Evolutionary conservation across 2,113 vertebrate species (phyloP).

Genomic region (Vireo altiloquus): DNA sequence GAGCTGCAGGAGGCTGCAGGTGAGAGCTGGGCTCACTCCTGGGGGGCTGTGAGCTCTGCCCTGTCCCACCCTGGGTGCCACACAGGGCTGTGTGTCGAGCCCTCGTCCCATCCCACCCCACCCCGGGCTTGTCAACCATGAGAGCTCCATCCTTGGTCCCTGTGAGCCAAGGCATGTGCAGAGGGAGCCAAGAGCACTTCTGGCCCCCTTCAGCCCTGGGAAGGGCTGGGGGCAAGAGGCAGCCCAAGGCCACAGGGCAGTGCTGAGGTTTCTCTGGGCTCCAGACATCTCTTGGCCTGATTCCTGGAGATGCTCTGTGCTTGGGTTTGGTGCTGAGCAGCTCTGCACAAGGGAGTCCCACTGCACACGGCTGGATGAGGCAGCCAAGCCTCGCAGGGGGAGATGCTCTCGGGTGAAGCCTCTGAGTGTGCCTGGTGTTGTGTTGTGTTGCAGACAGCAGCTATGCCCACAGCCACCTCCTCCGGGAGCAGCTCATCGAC

Average conservation of each 20-base stretch:
- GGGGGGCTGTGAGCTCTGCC: not conserved
- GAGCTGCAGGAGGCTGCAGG: slow-evolving; percentile 81
- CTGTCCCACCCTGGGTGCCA: fast-evolving
- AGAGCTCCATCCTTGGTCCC: not conserved
- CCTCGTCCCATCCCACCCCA: not conserved
- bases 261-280: not conserved
- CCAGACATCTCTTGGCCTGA: not conserved
- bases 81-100: fast-evolving
- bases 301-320: fast-evolving
- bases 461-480: slow-evolving; percentile 81
- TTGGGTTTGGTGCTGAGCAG: not conserved
- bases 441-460: slow-evolving; percentile 65
- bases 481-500: slow-evolving; percentile 86
- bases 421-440: not conserved
- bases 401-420: not conserved
- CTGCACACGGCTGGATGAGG: fast-evolving
- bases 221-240: not conserved
- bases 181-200: not conserved
- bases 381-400: not conserved
- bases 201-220: not conserved
- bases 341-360: not conserved
- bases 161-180: fast-evolving
- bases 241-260: not conserved
- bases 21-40: not conserved
- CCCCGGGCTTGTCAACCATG: fast-evolving